Base-by-base conservation (phyloP, 2,888 invertebrate genomes). In the Poecilobothrus nobilitatus region DNA sequence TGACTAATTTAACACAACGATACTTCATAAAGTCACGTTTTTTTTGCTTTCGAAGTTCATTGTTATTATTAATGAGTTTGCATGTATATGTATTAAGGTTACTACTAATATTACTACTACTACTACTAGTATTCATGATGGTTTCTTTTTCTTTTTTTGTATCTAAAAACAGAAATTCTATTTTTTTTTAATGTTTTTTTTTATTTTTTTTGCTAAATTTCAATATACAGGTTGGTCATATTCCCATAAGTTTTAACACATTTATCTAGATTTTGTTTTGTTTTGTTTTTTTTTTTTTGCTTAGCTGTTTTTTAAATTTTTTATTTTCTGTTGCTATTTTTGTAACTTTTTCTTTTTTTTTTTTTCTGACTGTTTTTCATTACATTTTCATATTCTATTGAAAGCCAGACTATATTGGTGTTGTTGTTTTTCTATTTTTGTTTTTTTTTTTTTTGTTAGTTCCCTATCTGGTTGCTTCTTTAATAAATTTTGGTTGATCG, bases 241-340 rank as follows among this genome's bases (percentile, higher is more conserved):
- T 53, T 53, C 53, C 15, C 53, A 53, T 53, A 53, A 53, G 53
- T 53, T 53, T 53, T 53, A 53, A 53, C 53, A 53, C 53, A 53
- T 53, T 53, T 53, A 53, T 53, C 53, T 53, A 53, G 53, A 10
- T 37, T 37, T 37, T 37, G 12, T 34, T 34, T 34, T 37, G 37
- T 8, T 37, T 37, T 37, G 4, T 37, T 37, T 37, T 37, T 8
- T 37, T 8, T 4, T 37, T 37, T 37, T 37, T 37, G 9, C 9
- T 37, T 37, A 7, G 12, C 27, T 37, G 37, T 37, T 37, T 37
- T 37, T 37, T 37, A 8, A 1, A 12, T 37, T 37, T 37, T 37
- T 37, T 37, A 8, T 37, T 37, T 4, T 37, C 7, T 37, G 37
- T 37, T 27, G 27, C 27, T 37, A 10, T 37, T 37, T 37, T 34